phyloP scores from a whole-genome alignment of 2,113 vertebrate genomes.

The Perca schrenkii region DNA sequence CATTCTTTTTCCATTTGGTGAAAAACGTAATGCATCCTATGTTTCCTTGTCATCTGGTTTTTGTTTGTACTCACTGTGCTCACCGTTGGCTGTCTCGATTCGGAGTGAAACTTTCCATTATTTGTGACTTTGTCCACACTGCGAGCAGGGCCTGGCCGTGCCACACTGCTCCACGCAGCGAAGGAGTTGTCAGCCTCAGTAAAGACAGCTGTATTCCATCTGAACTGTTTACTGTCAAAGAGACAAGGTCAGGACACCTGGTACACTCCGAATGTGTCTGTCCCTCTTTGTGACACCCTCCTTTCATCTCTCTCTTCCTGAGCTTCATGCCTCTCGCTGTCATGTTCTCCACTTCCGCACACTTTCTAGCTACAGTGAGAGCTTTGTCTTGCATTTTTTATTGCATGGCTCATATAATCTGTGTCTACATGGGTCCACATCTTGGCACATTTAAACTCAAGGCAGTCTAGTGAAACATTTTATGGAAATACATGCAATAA shows the following conservation, averaged over 20 bases:
- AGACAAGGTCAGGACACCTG: slow-evolving; percentile 56
- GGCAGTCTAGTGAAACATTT: not conserved
- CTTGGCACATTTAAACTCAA: not conserved
- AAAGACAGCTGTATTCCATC: slow-evolving; percentile 52
- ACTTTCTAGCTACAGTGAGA: not conserved
- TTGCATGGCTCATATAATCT: slow-evolving; percentile 3
- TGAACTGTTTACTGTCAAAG: slow-evolving; percentile 43
- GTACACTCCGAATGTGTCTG: slow-evolving; percentile 17
- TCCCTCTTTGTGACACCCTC: not conserved
- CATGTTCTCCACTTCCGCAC: slow-evolving; percentile 14
- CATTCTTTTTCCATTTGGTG: not conserved
- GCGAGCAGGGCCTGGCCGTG: not conserved
- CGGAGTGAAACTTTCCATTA: slow-evolving; percentile 29
- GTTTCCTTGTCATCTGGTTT: not conserved
- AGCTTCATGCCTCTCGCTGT: not conserved
- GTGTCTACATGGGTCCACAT: slow-evolving; percentile 2
- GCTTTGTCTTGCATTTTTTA: slow-evolving; percentile 33
- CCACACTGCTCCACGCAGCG: not conserved
- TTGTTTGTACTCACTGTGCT: slow-evolving; percentile 9
- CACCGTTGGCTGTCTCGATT: not conserved
- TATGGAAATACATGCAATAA: not conserved
- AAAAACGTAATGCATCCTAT: not conserved
- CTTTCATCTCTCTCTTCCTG: slow-evolving; percentile 16
- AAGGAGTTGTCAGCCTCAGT: slow-evolving; percentile 18
- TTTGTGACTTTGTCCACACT: slow-evolving; percentile 28